Evolutionary conservation across 1,140 invertebrate genomes (phyloP).

Genomic region (Berghia stephanieae): DNA sequence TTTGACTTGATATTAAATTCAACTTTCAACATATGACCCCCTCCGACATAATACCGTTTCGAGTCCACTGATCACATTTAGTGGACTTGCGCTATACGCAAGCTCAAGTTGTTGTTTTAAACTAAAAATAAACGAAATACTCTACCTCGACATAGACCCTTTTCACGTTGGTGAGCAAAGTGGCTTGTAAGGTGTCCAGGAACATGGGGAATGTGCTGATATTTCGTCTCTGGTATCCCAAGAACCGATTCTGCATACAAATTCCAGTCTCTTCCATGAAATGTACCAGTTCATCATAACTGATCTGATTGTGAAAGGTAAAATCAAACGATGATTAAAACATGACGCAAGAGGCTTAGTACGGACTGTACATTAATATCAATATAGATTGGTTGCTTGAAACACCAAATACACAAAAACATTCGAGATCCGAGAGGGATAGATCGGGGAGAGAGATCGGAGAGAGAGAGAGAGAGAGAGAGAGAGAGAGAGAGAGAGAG

Average conservation of each 20-base stretch:
- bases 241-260: constrained; percentile 52
- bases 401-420: too few species aligned
- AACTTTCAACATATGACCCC: not conserved
- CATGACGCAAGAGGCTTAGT: too few species aligned
- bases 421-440: too few species aligned
- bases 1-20: not conserved
- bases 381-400: too few species aligned
- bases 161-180: constrained; percentile 57
- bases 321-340: not conserved
- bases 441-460: too few species aligned
- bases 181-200: constrained; percentile 52
- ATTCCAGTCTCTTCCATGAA: constrained; percentile 58
- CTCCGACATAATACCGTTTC: not conserved
- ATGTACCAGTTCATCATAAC: constrained; percentile 52
- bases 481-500: too few species aligned
- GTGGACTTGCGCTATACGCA: not conserved
- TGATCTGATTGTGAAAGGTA: constrained; percentile 43
- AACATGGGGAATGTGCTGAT: constrained; percentile 52
- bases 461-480: too few species aligned
- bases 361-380: too few species aligned
- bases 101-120: not conserved
- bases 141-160: constrained; percentile 53
- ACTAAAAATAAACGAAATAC: not conserved
- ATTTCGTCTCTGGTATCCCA: constrained; percentile 55
- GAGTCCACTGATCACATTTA: too few species aligned